Evolutionary conservation across 2,888 invertebrate species (phyloP).

Genomic region (Anthrax anthrax): DNA sequence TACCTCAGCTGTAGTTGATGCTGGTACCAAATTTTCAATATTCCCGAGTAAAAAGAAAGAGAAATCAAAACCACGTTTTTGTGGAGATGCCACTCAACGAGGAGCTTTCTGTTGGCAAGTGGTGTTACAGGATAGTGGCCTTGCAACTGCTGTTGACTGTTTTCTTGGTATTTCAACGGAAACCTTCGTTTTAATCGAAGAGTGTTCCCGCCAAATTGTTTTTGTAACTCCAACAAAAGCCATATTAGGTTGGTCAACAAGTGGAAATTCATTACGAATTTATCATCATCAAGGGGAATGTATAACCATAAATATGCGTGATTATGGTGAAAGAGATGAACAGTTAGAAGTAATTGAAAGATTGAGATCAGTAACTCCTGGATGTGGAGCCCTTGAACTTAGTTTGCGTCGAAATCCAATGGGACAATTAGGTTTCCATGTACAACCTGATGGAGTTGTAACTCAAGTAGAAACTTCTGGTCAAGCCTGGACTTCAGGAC

Average conservation of each 20-base stretch:
- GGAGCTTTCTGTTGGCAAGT: constrained; percentile 79
- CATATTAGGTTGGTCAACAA: constrained; percentile 48
- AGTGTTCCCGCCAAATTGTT: constrained; percentile 63
- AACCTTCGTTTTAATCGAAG: constrained; percentile 75
- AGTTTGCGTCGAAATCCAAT: constrained; percentile 65
- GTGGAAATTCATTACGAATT: constrained; percentile 51
- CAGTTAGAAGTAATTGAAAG: constrained; percentile 65
- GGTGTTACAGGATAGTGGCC: constrained; percentile 53
- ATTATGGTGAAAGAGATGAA: constrained; percentile 53
- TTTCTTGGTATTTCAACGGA: constrained; percentile 78
- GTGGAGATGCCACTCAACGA: constrained; percentile 54
- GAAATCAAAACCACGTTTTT: constrained; percentile 53
- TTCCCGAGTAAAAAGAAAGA: constrained; percentile 67
- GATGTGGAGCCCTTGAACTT: constrained; percentile 63
- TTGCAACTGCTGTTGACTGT: constrained; percentile 51
- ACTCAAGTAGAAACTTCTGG: constrained; percentile 43
- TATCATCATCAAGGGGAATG: constrained; percentile 93
- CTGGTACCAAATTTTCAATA: constrained; percentile 66
- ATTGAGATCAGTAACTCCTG: constrained; percentile 58
- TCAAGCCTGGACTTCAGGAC: constrained; percentile 56
- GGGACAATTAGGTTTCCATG: constrained; percentile 79
- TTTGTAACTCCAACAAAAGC: constrained; percentile 74
- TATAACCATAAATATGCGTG: constrained; percentile 62
- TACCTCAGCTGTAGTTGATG: constrained; percentile 65
- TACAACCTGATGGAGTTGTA: constrained; percentile 85